phyloP scores from a whole-genome alignment of 2,888 invertebrate species.

The Hymenopus coronatus region DNA sequence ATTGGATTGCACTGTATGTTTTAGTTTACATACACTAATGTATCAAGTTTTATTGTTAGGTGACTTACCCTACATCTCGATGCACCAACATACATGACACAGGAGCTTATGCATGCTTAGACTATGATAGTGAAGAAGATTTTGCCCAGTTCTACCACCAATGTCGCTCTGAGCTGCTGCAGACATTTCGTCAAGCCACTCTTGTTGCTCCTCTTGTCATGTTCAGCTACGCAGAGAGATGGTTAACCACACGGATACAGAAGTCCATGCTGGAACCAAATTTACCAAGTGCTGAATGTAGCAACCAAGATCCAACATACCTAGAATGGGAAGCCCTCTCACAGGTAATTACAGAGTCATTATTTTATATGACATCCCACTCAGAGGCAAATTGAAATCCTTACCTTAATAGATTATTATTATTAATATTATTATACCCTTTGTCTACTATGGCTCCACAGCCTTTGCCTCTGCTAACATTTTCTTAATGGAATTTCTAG shows the following conservation, averaged over 20 bases:
- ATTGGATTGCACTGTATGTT: background rate
- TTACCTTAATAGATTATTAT: no score
- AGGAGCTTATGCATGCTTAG: constrained; percentile 70
- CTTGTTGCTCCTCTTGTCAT: constrained; percentile 77
- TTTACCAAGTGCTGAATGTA: constrained; percentile 41
- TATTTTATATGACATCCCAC: no score
- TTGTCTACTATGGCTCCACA: no score
- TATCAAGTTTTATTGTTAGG: constrained; percentile 42
- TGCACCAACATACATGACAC: constrained; percentile 51
- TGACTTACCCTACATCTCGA: constrained; percentile 59
- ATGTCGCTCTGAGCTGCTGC: constrained; percentile 75
- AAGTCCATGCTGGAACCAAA: constrained; percentile 53
- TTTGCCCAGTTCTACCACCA: constrained; percentile 81
- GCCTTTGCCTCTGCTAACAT: no score
- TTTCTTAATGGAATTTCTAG: no score
- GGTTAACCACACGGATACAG: constrained; percentile 73
- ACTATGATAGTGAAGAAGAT: constrained; percentile 90
- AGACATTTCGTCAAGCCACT: constrained; percentile 73
- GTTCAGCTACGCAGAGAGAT: constrained; percentile 78
- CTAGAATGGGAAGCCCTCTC: constrained; percentile 84
- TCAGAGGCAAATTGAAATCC: no score
- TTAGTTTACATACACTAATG: background rate
- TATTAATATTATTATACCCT: no score
- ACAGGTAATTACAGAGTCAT: constrained; percentile 36
- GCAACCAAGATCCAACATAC: constrained; percentile 57